Evolutionary conservation across 2,888 invertebrate species (phyloP).

Genomic region (Dioctria rufipes): DNA sequence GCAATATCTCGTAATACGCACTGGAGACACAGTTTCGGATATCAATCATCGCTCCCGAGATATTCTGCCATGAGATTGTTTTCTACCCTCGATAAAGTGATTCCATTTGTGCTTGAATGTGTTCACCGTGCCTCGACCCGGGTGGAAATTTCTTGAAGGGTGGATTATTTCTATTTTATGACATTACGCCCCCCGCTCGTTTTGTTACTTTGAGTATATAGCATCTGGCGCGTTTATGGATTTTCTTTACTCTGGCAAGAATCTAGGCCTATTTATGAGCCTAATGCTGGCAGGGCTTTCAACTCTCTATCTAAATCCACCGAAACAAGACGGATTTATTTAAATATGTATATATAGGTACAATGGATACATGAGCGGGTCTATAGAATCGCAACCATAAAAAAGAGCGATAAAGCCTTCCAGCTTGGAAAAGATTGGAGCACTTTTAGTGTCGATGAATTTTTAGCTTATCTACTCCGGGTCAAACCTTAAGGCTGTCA

Average conservation of each 20-base stretch:
- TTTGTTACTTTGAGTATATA: slow-evolving; percentile 37
- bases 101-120: slow-evolving; percentile 51
- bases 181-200: slow-evolving; percentile 42
- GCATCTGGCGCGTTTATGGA: slow-evolving; percentile 48
- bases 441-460: too few species aligned
- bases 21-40: slow-evolving; percentile 49
- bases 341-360: background rate
- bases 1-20: slow-evolving; percentile 51
- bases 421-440: too few species aligned
- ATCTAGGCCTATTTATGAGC: slow-evolving; percentile 34
- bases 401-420: background rate
- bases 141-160: slow-evolving; percentile 26
- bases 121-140: slow-evolving; percentile 8
- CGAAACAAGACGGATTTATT: slow-evolving; percentile 13
- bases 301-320: background rate
- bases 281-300: background rate
- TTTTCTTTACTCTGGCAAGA: slow-evolving; percentile 20
- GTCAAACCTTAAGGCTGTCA: too few species aligned
- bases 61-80: slow-evolving; percentile 45
- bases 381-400: background rate
- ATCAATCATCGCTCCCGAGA: slow-evolving; percentile 51
- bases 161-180: slow-evolving; percentile 48
- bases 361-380: background rate
- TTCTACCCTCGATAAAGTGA: slow-evolving; percentile 50
- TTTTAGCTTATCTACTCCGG: too few species aligned